These are phyloP conservation scores for Myotis vivesi DNA, from an alignment of 2,797 vertebrate species.

Conservation along the genomic window DNA sequence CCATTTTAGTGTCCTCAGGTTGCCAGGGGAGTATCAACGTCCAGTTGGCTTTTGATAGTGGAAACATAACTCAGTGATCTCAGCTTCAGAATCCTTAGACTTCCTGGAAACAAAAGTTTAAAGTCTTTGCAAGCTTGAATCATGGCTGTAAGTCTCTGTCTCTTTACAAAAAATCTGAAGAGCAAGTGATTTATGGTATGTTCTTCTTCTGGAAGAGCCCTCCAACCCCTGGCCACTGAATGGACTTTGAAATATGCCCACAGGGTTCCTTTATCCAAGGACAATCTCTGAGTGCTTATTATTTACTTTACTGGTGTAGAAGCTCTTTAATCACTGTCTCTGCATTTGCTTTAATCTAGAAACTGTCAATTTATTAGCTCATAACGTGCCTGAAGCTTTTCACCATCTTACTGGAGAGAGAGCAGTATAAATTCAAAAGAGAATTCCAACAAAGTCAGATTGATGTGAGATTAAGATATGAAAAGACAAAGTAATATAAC, in stretches of 20 bases:
- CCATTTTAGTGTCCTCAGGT: neutral
- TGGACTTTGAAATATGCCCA: constrained; percentile 75
- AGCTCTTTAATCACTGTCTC: constrained; percentile 77
- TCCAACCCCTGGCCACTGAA: constrained; percentile 42
- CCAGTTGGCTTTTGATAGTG: constrained; percentile 24
- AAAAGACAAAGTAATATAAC: constrained; percentile 17
- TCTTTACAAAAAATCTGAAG: constrained; percentile 36
- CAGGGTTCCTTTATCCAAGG: constrained; percentile 64
- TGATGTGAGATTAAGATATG: neutral
- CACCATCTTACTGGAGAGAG: neutral
- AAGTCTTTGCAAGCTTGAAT: constrained; percentile 44
- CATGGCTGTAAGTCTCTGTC: neutral
- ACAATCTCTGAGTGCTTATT: constrained; percentile 68
- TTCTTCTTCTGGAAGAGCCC: constrained; percentile 38
- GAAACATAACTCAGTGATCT: constrained; percentile 46
- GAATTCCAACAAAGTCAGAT: neutral
- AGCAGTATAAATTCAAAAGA: constrained; percentile 37
- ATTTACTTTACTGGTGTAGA: constrained; percentile 70
- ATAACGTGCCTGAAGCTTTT: constrained; percentile 65
- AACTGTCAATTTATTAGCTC: constrained; percentile 74
- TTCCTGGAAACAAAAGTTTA: constrained; percentile 55
- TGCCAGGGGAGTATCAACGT: neutral
- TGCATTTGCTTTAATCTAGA: constrained; percentile 76
- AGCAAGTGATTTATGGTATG: constrained; percentile 50
- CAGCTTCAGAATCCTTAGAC: constrained; percentile 55